Percentiles rank a stretch among this genome's conserved stretches.
phyloP scores from a whole-genome alignment of 2,113 vertebrate species.

The Trogon melanurus region DNA sequence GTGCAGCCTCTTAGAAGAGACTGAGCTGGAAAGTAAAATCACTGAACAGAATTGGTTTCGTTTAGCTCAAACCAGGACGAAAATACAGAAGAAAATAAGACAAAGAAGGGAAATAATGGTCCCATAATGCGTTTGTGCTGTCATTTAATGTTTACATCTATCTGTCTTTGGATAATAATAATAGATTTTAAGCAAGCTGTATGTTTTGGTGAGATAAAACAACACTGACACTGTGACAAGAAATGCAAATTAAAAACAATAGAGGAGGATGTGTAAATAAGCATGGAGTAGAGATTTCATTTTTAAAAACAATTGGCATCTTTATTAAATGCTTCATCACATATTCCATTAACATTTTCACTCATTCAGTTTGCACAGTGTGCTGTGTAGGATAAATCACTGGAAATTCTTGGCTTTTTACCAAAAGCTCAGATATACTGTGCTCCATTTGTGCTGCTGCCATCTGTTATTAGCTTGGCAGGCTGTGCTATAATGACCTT shows the following conservation, averaged over 20 bases:
- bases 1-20: no score
- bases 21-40: no score
- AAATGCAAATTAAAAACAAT: background rate
- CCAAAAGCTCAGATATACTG: background rate
- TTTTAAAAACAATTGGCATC: background rate
- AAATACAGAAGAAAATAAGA: background rate
- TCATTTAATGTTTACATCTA: background rate
- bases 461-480: background rate
- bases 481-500: background rate
- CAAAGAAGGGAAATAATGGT: background rate
- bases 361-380: background rate
- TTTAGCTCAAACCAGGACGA: no score
- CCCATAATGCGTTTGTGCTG: background rate
- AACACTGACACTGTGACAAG: background rate
- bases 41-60: no score
- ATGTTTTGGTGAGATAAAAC: slow-evolving; percentile 5
- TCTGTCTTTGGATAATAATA: background rate
- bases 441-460: background rate
- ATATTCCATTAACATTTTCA: slow-evolving; percentile 21
- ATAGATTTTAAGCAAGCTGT: background rate
- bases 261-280: background rate
- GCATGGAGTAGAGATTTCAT: background rate
- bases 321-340: slow-evolving; percentile 27
- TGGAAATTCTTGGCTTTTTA: background rate
- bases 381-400: background rate